Conservation (phyloP, 1,140 invertebrate species). For the Calephelis virginiensis region DNA sequence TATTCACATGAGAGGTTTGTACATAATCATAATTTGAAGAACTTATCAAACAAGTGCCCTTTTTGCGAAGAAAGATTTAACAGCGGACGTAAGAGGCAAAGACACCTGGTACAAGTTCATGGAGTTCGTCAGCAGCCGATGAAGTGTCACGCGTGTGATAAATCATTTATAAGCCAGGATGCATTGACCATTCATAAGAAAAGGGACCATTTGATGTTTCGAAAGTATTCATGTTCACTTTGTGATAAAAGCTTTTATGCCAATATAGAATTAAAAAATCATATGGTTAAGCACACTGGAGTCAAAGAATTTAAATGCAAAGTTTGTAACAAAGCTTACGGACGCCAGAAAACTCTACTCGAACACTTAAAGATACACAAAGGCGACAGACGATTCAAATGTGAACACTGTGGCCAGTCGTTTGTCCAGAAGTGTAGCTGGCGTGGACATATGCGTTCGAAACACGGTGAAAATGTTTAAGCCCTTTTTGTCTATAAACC, state of each 20-base stretch:
- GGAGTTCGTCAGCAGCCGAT: constrained; percentile 24
- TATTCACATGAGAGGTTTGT: constrained; percentile 26
- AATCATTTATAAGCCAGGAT: constrained; percentile 27
- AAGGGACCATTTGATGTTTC: constrained; percentile 37
- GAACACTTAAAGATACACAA: constrained; percentile 76
- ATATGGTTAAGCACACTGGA: constrained; percentile 79
- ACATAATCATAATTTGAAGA: constrained; percentile 30
- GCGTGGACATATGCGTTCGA: constrained; percentile 22
- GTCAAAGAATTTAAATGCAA: constrained; percentile 83
- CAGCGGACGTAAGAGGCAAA: constrained; percentile 31
- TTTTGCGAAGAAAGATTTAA: constrained; percentile 39
- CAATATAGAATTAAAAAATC: constrained; percentile 30
- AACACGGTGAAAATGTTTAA: constrained; percentile 25
- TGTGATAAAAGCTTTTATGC: constrained; percentile 36
- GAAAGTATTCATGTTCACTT: constrained; percentile 30
- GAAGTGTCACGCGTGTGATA: constrained; percentile 38
- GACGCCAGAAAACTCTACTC: constrained; percentile 66
- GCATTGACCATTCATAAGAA: constrained; percentile 32
- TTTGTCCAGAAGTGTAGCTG: too few relatives aligned
- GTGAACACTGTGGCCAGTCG: neutral
- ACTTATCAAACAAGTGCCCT: constrained; percentile 30
- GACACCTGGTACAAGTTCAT: constrained; percentile 37
- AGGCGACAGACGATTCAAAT: constrained; percentile 32
- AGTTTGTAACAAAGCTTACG: constrained; percentile 81
- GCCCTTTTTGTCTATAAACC: neutral